These are phyloP conservation scores for Ardeotis arabs DNA, from an alignment of 2,113 vertebrate genomes.

Conservation along the genomic window DNA sequence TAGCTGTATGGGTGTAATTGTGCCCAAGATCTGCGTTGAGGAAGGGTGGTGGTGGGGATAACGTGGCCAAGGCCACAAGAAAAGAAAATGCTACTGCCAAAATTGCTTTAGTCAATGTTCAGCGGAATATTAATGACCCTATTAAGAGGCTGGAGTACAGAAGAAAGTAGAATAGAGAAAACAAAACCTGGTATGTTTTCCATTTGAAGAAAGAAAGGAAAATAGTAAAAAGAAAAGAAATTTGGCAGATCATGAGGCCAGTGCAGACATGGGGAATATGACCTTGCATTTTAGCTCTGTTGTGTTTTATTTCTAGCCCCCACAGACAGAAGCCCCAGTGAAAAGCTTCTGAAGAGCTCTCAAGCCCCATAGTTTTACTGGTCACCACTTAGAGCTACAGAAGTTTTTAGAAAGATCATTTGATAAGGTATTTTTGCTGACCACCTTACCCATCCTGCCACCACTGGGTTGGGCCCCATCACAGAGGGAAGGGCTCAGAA, in stretches of 20 bases:
- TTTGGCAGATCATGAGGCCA: background rate
- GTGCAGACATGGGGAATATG: background rate
- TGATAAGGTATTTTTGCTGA: background rate
- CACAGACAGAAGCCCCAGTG: background rate
- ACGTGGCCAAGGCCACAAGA: background rate
- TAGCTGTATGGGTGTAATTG: background rate
- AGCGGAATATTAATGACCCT: constrained; percentile 4
- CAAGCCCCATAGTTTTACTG: background rate
- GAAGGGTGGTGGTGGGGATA: constrained; percentile 12
- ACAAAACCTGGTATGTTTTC: background rate
- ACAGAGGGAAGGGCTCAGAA: background rate
- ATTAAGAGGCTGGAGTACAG: background rate
- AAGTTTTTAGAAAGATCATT: background rate
- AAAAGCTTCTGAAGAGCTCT: background rate
- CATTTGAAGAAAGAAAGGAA: constrained; percentile 16
- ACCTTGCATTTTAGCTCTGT: background rate
- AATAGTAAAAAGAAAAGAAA: background rate
- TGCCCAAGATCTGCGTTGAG: background rate
- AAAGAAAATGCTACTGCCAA: constrained; percentile 35
- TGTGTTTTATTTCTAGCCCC: background rate
- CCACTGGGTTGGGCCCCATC: background rate
- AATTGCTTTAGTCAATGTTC: background rate
- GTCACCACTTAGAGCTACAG: background rate
- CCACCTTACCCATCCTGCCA: background rate
- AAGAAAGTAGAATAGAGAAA: constrained; percentile 4